phyloP scores from a whole-genome alignment of 2,888 invertebrate species.

The Volucella inanis region DNA sequence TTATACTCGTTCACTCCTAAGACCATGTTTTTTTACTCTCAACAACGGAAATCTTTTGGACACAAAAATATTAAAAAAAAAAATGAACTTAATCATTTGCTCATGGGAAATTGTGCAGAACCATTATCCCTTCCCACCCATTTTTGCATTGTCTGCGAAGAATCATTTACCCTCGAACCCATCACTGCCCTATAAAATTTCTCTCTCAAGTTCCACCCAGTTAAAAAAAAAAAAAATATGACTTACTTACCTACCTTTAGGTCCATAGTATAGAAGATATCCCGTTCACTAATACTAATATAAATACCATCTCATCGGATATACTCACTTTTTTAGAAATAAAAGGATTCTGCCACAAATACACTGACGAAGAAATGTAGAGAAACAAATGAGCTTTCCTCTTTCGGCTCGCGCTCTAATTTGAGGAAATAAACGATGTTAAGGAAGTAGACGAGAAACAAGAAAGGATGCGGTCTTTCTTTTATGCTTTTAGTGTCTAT shows the following conservation, averaged over 20 bases:
- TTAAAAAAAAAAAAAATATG: conserved; percentile 42
- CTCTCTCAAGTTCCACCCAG: conserved; percentile 44
- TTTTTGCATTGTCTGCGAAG: conserved; percentile 43
- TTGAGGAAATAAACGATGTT: conserved; percentile 26
- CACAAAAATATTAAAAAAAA: conserved; percentile 21
- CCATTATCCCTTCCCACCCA: conserved; percentile 8
- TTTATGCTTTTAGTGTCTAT: conserved; percentile 7
- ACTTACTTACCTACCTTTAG: conserved; percentile 57
- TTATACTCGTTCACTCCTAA: neutral
- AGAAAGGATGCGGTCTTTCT: conserved; percentile 19
- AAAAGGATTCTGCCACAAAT: conserved; percentile 48
- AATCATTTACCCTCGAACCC: conserved; percentile 36
- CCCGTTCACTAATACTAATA: neutral
- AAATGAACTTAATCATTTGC: conserved; percentile 40
- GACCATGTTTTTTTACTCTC: neutral
- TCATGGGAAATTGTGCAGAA: conserved; percentile 48
- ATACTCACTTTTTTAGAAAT: conserved; percentile 50
- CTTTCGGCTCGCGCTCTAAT: conserved; percentile 6
- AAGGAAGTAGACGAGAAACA: conserved; percentile 33
- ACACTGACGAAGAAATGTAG: conserved; percentile 34
- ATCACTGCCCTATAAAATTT: conserved; percentile 25
- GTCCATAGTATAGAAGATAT: neutral
- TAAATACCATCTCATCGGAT: conserved; percentile 27
- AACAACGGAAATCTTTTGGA: conserved; percentile 45
- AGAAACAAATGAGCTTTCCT: conserved; percentile 51